Conservation (phyloP, 2,113 vertebrate species). For the Balaeniceps rex region DNA sequence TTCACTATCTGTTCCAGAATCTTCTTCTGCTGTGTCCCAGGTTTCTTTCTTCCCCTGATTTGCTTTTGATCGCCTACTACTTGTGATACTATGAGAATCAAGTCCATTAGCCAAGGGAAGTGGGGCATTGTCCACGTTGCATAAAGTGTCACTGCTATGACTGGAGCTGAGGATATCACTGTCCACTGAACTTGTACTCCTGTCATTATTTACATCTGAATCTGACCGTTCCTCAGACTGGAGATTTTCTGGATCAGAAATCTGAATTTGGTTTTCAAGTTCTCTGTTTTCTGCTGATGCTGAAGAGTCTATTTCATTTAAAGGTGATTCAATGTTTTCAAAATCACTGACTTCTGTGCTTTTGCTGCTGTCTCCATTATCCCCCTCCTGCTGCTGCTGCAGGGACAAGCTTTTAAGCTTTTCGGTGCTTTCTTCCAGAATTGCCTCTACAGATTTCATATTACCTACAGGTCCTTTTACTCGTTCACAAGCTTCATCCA, state of each 20-base stretch:
- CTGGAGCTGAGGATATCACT: constrained; percentile 98
- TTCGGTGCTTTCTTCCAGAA: constrained; percentile 96
- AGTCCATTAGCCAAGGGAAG: constrained; percentile 93
- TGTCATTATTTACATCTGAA: constrained; percentile 96
- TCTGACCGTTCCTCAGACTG: constrained; percentile 92
- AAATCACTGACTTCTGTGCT: constrained; percentile 95
- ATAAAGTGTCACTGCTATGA: constrained; percentile 97
- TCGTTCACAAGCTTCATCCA: constrained; percentile 80
- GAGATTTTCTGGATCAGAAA: constrained; percentile 87
- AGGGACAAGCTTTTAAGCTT: constrained; percentile 94
- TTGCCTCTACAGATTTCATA: constrained; percentile 91
- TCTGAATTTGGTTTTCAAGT: constrained; percentile 85
- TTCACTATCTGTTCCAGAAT: constrained; percentile 97
- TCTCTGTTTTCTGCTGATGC: constrained; percentile 86
- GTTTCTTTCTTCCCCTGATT: constrained; percentile 97
- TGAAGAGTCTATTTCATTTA: constrained; percentile 86
- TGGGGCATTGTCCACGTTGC: constrained; percentile 89
- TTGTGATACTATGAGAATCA: constrained; percentile 96
- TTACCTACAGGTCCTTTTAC: constrained; percentile 75
- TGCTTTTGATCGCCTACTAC: constrained; percentile 95
- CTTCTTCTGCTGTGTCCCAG: constrained; percentile 97
- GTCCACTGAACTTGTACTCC: constrained; percentile 98
- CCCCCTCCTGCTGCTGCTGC: constrained; percentile 83
- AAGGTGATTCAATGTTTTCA: constrained; percentile 91
- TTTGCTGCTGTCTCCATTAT: constrained; percentile 92